Evolutionary conservation across 1,140 invertebrate genomes (phyloP).

Genomic region (Bradynema listronoti): DNA sequence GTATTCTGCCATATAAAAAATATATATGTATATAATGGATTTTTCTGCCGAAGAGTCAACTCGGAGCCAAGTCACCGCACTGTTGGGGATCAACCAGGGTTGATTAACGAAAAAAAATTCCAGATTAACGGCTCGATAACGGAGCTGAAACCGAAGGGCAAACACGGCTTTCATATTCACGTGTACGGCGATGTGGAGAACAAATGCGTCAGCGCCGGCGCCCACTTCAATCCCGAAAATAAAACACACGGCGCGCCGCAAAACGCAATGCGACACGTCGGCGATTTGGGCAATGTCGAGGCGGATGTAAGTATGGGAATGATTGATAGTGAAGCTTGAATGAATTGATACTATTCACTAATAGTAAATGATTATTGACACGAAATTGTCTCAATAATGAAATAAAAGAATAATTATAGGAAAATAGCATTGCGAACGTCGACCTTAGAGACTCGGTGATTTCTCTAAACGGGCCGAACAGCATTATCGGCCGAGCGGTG

Average conservation of each 20-base stretch:
- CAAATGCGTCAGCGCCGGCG: constrained; percentile 66
- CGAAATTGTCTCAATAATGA: too few relatives aligned
- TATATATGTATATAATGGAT: too few relatives aligned
- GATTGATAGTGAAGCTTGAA: too few relatives aligned
- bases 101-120: too few relatives aligned
- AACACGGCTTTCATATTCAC: constrained; percentile 43
- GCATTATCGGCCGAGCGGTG: constrained; percentile 72
- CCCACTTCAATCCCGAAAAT: constrained; percentile 70
- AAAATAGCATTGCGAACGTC: constrained; percentile 64
- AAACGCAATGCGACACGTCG: constrained; percentile 42
- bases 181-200: constrained; percentile 42
- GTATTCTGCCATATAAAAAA: too few relatives aligned
- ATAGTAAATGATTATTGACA: too few relatives aligned
- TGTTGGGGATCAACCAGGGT: too few relatives aligned
- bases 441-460: constrained; percentile 67
- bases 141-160: constrained; percentile 47
- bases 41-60: too few relatives aligned
- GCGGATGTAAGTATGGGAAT: constrained; percentile 30
- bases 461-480: constrained; percentile 63
- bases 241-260: constrained; percentile 42
- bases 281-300: constrained; percentile 46
- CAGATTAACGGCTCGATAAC: constrained; percentile 31
- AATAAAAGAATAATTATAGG: too few relatives aligned
- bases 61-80: too few relatives aligned
- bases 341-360: too few relatives aligned